Evolutionary conservation across 2,888 invertebrate genomes (phyloP).

Genomic region (Phaedon cochleariae): DNA sequence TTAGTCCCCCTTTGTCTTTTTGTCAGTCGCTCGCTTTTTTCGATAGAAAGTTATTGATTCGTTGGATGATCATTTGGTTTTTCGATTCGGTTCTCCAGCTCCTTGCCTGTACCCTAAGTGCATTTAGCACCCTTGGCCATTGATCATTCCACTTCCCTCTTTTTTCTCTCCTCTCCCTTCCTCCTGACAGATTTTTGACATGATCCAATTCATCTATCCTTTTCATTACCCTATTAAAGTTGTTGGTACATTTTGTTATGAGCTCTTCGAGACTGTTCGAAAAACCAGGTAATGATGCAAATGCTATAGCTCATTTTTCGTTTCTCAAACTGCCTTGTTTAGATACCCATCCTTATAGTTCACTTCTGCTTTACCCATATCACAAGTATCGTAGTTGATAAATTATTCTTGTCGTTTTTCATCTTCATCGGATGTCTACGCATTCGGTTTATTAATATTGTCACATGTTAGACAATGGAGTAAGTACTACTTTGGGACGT

Average conservation of each 20-base stretch:
- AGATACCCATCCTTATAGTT: slow-evolving; percentile 11
- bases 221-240: not conserved
- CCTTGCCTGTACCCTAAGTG: slow-evolving; percentile 18
- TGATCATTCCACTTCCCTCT: slow-evolving; percentile 30
- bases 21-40: slow-evolving; percentile 51
- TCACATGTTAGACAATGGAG: not conserved
- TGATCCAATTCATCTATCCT: not conserved
- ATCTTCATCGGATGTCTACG: not conserved
- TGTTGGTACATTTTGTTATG: too few relatives aligned
- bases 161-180: slow-evolving; percentile 5
- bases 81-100: slow-evolving; percentile 22
- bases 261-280: not conserved
- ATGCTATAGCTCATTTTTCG: slow-evolving; percentile 43
- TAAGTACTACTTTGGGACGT: not conserved
- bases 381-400: slow-evolving; percentile 3
- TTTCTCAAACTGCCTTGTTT: slow-evolving; percentile 25
- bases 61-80: slow-evolving; percentile 53
- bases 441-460: not conserved
- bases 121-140: slow-evolving; percentile 30
- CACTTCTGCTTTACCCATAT: slow-evolving; percentile 8
- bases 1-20: slow-evolving; percentile 47
- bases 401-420: not conserved
- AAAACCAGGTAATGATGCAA: slow-evolving; percentile 39
- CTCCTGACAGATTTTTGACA: not conserved
- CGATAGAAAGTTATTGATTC: slow-evolving; percentile 58